phyloP scores from a whole-genome alignment of 1,140 invertebrate species.

The Radopholus similis region DNA sequence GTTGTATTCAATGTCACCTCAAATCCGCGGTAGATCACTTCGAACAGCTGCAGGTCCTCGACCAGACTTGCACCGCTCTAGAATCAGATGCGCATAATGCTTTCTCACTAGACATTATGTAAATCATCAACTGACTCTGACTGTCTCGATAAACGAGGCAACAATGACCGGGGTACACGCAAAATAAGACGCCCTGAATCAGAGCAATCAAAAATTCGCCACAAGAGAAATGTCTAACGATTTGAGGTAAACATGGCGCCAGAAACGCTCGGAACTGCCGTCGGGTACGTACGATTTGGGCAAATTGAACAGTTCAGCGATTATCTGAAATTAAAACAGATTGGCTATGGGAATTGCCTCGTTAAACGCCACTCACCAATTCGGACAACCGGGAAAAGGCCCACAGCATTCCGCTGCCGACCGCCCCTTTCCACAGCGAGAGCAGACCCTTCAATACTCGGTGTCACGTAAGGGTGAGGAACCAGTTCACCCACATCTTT shows the following conservation, averaged over 20 bases:
- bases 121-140: slow-evolving; percentile 21
- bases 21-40: slow-evolving; percentile 31
- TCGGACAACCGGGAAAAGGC: slow-evolving; percentile 28
- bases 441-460: slow-evolving; percentile 29
- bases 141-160: slow-evolving; percentile 42
- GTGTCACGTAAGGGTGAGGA: neutral
- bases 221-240: slow-evolving; percentile 27
- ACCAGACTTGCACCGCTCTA: slow-evolving; percentile 6
- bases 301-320: slow-evolving; percentile 40
- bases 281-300: slow-evolving; percentile 35
- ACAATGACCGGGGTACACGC: slow-evolving; percentile 38
- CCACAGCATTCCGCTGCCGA: slow-evolving; percentile 41
- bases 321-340: slow-evolving; percentile 10
- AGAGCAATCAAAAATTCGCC: neutral
- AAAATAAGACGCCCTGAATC: slow-evolving; percentile 18
- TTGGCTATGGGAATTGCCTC: neutral
- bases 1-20: neutral
- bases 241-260: slow-evolving; percentile 36
- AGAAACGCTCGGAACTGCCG: slow-evolving; percentile 43
- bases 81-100: neutral
- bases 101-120: neutral
- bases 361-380: slow-evolving; percentile 14
- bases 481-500: slow-evolving; percentile 18
- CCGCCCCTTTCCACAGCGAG: slow-evolving; percentile 39
- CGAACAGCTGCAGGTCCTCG: slow-evolving; percentile 28